Evolutionary conservation across 2,888 invertebrate genomes (phyloP).

Genomic region (Drosophila neutralis): DNA sequence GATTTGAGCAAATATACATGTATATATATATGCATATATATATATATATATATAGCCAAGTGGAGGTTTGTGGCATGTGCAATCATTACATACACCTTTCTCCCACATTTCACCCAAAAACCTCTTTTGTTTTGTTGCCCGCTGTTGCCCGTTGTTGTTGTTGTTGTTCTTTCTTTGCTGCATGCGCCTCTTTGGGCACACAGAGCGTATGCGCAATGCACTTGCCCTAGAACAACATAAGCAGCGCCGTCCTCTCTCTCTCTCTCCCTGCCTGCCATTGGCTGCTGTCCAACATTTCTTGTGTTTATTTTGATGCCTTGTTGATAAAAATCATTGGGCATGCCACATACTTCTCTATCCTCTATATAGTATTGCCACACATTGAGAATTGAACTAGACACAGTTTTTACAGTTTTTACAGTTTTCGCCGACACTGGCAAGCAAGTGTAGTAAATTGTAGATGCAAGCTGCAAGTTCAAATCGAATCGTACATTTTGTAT

Average conservation of each 20-base stretch:
- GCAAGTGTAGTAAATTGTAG: conserved; percentile 33
- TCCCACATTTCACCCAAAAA: background rate
- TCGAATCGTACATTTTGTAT: background rate
- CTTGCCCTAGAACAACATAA: conserved; percentile 44
- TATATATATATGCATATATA: background rate
- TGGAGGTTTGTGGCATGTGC: conserved; percentile 37
- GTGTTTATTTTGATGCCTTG: conserved; percentile 42
- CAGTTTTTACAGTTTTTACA: conserved; percentile 20
- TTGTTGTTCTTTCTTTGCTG: conserved; percentile 17
- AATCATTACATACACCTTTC: conserved; percentile 20
- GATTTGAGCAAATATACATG: conserved; percentile 16
- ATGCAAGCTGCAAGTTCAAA: conserved; percentile 16
- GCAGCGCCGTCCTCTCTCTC: conserved; percentile 10
- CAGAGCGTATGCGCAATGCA: conserved; percentile 51
- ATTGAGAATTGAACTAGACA: conserved; percentile 35
- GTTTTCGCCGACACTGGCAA: background rate
- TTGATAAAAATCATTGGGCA: conserved; percentile 49
- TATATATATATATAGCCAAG: background rate
- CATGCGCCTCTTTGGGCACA: conserved; percentile 18
- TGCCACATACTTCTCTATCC: conserved; percentile 3
- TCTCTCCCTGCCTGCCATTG: conserved; percentile 7
- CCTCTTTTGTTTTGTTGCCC: background rate
- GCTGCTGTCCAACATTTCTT: conserved; percentile 35
- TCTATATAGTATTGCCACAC: conserved; percentile 5
- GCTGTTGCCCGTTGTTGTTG: background rate